Conservation (phyloP, 1,140 invertebrate genomes). For the Ladona fulva region DNA sequence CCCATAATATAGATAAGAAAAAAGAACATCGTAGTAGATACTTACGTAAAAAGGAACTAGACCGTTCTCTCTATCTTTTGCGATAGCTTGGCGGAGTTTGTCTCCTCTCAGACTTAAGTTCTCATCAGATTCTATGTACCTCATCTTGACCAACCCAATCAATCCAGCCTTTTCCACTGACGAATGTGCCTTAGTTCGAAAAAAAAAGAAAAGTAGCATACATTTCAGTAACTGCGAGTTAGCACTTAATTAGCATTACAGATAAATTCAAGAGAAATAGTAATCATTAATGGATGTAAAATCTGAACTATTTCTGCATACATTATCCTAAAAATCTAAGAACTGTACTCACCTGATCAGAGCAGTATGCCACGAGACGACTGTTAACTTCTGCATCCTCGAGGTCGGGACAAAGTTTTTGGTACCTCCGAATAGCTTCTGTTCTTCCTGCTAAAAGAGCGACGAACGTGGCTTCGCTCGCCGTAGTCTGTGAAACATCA, state of each 20-base stretch:
- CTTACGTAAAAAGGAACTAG: conserved; percentile 93
- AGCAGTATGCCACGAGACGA: conserved; percentile 88
- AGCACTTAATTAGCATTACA: no score
- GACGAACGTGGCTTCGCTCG: conserved; percentile 87
- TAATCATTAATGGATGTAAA: no score
- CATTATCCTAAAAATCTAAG: no score
- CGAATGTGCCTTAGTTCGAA: conserved; percentile 67
- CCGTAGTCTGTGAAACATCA: conserved; percentile 58
- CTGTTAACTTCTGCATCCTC: conserved; percentile 85
- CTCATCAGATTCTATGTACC: conserved; percentile 80
- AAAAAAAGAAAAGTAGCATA: neutral
- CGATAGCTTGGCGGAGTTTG: conserved; percentile 67
- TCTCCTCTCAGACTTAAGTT: conserved; percentile 75
- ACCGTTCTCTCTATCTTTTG: conserved; percentile 73
- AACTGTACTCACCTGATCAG: conserved; percentile 57
- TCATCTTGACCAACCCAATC: conserved; percentile 83
- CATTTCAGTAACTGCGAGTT: neutral
- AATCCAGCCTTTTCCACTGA: conserved; percentile 93
- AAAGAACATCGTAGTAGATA: no score
- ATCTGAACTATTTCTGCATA: no score
- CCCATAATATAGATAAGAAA: no score
- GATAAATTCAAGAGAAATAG: no score
- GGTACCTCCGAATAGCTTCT: conserved; percentile 61
- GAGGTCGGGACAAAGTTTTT: conserved; percentile 54
- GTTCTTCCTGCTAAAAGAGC: conserved; percentile 82